phyloP scores from a whole-genome alignment of 2,888 invertebrate species.

The Augochlorella aurata region DNA sequence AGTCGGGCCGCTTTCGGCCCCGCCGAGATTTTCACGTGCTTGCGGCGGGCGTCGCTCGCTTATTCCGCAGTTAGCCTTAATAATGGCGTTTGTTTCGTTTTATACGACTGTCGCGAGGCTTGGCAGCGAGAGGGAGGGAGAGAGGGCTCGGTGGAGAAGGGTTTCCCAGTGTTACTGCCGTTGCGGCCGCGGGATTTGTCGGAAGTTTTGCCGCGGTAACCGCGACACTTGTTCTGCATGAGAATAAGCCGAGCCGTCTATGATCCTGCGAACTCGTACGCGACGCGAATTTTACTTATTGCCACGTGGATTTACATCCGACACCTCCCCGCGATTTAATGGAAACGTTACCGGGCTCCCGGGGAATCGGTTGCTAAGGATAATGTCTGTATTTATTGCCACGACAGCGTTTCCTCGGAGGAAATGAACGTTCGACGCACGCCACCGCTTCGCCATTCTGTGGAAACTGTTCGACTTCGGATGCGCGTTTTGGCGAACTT shows the following conservation, averaged over 20 bases:
- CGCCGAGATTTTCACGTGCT: slow-evolving; percentile 28
- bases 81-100: slow-evolving; percentile 45
- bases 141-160: too few species aligned
- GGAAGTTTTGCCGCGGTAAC: background rate
- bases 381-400: background rate
- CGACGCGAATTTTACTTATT: slow-evolving; percentile 3
- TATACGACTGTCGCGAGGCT: background rate
- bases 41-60: background rate
- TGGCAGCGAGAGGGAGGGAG: too few species aligned
- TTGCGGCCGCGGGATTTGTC: slow-evolving; percentile 12
- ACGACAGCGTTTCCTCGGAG: background rate
- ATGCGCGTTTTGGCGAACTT: too few species aligned
- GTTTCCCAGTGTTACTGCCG: too few species aligned
- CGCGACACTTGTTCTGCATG: background rate
- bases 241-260: background rate
- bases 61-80: slow-evolving; percentile 23
- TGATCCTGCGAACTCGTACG: background rate
- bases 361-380: background rate
- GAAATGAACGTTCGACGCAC: background rate
- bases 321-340: background rate
- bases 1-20: slow-evolving; percentile 2
- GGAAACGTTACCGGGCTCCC: background rate
- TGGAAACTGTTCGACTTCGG: too few species aligned
- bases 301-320: background rate
- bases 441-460: too few species aligned